Evolutionary conservation across 2,113 vertebrate species (phyloP).

Genomic region (Chaenogobius annularis): DNA sequence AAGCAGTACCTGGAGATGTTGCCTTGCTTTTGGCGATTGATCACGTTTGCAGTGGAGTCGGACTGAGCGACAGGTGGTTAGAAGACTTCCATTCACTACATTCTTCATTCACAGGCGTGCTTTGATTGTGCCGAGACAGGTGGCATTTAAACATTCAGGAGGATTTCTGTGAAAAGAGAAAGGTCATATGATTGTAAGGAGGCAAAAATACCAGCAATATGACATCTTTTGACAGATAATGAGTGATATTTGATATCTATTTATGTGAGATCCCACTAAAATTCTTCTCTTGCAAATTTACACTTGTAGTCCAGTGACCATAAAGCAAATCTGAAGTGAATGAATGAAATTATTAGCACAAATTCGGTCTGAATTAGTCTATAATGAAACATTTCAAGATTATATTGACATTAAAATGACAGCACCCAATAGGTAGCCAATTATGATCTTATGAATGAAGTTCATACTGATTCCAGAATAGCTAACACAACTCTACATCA

Average conservation of each 20-base stretch:
- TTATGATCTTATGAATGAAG: neutral
- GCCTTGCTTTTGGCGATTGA: constrained; percentile 27
- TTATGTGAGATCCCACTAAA: neutral
- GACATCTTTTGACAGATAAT: constrained; percentile 13
- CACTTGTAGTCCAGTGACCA: too few species aligned
- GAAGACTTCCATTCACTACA: constrained; percentile 21
- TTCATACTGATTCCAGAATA: neutral
- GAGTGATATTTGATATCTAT: neutral
- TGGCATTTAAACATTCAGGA: constrained; percentile 60
- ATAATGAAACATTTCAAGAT: neutral
- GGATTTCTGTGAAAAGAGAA: constrained; percentile 42
- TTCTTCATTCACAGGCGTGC: constrained; percentile 35
- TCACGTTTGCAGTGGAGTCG: constrained; percentile 29
- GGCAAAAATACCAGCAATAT: constrained; percentile 36
- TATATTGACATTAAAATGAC: neutral
- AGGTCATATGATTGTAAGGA: constrained; percentile 43
- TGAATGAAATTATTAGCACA: neutral
- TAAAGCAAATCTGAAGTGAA: too few species aligned
- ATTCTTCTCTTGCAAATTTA: too few species aligned
- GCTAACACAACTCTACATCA: neutral
- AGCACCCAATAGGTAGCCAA: neutral
- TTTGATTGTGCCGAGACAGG: constrained; percentile 36
- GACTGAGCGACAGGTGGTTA: constrained; percentile 51
- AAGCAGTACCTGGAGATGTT: constrained; percentile 4
- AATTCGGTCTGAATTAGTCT: neutral